phyloP scores from a whole-genome alignment of 2,797 vertebrate species.

The Micromesistius poutassou region DNA sequence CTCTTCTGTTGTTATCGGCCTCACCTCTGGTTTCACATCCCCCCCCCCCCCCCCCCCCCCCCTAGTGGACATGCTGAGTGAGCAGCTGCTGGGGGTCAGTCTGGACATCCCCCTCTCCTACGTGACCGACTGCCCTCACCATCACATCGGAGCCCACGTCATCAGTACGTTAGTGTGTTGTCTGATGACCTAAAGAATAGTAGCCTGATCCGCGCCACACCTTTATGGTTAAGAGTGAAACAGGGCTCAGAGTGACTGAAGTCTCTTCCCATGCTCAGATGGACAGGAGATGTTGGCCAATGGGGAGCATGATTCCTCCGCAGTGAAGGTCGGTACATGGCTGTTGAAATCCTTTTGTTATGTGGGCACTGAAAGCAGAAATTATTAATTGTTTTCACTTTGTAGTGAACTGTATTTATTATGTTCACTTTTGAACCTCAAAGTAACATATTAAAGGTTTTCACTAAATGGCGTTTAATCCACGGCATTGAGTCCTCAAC shows the following conservation, averaged over 20 bases:
- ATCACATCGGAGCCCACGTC: conserved; percentile 61
- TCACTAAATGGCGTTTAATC: background rate
- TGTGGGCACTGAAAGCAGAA: background rate
- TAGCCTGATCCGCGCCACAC: background rate
- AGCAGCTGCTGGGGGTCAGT: conserved; percentile 72
- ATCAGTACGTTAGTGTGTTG: conserved; percentile 23
- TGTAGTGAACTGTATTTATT: background rate
- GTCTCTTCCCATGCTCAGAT: conserved; percentile 63
- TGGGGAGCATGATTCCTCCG: conserved; percentile 69
- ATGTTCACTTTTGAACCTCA: background rate
- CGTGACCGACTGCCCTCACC: conserved; percentile 25
- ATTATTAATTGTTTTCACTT: background rate
- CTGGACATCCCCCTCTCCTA: conserved; percentile 50
- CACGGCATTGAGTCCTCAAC: background rate
- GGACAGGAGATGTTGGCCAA: conserved; percentile 77
- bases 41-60: background rate
- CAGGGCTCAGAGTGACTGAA: conserved; percentile 6
- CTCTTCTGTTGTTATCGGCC: background rate
- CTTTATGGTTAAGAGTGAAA: background rate
- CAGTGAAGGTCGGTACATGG: conserved; percentile 55
- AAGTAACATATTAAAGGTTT: background rate
- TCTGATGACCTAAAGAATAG: background rate
- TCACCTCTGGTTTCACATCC: background rate
- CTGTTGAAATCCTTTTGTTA: background rate
- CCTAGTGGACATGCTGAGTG: conserved; percentile 82